phyloP scores from a whole-genome alignment of 1,140 invertebrate genomes.

The Trichonephila clavipes region DNA sequence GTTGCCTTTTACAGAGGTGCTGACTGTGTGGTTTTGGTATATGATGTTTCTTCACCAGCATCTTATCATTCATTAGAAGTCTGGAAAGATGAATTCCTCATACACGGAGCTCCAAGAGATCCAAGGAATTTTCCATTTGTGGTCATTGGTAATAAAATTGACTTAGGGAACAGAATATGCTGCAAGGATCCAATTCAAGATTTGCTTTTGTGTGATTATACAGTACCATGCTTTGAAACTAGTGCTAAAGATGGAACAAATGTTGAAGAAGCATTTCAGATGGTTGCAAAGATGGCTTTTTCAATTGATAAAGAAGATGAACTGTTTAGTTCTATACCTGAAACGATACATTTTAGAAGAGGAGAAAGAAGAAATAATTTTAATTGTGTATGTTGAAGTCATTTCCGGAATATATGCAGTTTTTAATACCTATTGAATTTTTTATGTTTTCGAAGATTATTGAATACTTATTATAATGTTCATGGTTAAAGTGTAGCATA shows the following conservation, averaged over 20 bases:
- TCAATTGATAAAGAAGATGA: constrained; percentile 93
- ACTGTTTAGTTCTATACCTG: constrained; percentile 97
- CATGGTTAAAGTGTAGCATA: too few relatives aligned
- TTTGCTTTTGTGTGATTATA: constrained; percentile 87
- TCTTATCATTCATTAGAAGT: constrained; percentile 99
- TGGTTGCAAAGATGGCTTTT: constrained; percentile 97
- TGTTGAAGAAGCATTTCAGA: constrained; percentile 98
- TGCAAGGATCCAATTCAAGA: constrained; percentile 35
- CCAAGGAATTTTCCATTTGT: constrained; percentile 99
- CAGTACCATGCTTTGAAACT: constrained; percentile 97
- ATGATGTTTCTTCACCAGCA: constrained; percentile 98
- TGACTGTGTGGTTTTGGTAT: constrained; percentile 98
- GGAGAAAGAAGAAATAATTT: not conserved
- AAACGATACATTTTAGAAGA: constrained; percentile 79
- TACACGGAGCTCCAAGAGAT: constrained; percentile 97
- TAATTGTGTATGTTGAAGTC: constrained; percentile 35
- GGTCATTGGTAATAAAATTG: constrained; percentile 99
- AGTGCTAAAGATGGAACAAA: constrained; percentile 99
- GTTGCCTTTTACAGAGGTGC: constrained; percentile 99
- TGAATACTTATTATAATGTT: too few relatives aligned
- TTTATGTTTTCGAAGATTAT: not conserved
- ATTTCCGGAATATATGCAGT: not conserved
- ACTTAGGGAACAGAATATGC: constrained; percentile 94
- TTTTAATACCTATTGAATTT: not conserved
- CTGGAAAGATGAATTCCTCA: constrained; percentile 99